Percentiles rank a stretch among this genome's conserved stretches.
Evolutionary conservation across 2,888 invertebrate species (phyloP).

Genomic region (Tetheella fluctuosa): DNA sequence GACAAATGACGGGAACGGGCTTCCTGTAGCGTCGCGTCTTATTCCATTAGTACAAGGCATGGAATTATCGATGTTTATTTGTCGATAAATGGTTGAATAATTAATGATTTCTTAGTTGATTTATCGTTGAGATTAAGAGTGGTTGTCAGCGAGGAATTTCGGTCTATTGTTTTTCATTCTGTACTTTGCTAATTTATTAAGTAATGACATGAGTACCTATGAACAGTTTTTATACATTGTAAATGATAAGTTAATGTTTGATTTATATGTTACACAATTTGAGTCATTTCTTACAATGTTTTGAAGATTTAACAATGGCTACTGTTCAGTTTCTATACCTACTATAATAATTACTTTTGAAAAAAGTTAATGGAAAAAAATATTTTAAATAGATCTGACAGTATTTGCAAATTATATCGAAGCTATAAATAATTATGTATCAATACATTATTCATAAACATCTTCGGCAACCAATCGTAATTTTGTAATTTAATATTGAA

Average conservation of each 20-base stretch:
- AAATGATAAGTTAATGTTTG: background rate
- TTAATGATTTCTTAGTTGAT: slow-evolving; percentile 55
- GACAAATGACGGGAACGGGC: slow-evolving; percentile 76
- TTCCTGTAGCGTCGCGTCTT: slow-evolving; percentile 72
- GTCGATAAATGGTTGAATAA: slow-evolving; percentile 56
- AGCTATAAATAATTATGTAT: too few species aligned
- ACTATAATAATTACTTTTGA: background rate
- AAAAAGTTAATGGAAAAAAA: background rate
- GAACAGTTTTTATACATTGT: background rate
- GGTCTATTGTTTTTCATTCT: slow-evolving; percentile 24
- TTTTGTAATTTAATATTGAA: slow-evolving; percentile 3
- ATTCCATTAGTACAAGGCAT: slow-evolving; percentile 61
- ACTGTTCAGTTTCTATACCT: background rate
- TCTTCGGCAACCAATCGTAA: background rate
- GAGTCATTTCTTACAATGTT: background rate
- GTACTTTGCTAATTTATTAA: slow-evolving; percentile 3
- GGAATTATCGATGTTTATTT: slow-evolving; percentile 56
- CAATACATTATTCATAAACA: background rate
- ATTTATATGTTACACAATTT: slow-evolving; percentile 3
- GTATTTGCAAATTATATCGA: too few species aligned
- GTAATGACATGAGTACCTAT: background rate
- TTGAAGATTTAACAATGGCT: slow-evolving; percentile 2
- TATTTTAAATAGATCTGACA: background rate
- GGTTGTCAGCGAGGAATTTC: slow-evolving; percentile 40
- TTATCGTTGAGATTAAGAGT: slow-evolving; percentile 45